Conservation (phyloP, 2,113 vertebrate species). For the Trachemys scripta region DNA sequence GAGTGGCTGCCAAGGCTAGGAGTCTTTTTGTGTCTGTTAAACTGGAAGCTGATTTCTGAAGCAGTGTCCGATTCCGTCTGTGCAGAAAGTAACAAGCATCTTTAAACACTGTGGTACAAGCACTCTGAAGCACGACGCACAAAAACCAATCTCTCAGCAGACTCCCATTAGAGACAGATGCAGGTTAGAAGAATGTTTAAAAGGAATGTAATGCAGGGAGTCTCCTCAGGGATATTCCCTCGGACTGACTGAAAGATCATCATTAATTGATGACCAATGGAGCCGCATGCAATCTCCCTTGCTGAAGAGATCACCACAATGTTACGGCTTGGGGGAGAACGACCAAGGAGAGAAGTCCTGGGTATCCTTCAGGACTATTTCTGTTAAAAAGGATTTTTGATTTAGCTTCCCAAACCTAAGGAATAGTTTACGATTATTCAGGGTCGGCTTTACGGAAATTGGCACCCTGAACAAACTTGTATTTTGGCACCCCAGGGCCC, state of each 20-base stretch:
- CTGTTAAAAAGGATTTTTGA: background rate
- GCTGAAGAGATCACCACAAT: background rate
- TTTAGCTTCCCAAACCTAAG: background rate
- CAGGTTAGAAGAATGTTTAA: background rate
- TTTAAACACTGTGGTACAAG: background rate
- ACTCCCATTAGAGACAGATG: slow-evolving; percentile 29
- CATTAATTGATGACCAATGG: slow-evolving; percentile 49
- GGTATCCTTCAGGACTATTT: background rate
- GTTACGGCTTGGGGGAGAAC: background rate
- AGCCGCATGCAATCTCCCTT: background rate
- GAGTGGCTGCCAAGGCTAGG: slow-evolving; percentile 80
- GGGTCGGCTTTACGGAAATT: no score
- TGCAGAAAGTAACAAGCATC: slow-evolving; percentile 55
- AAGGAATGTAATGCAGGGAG: slow-evolving; percentile 20
- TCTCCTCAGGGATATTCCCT: slow-evolving; percentile 55
- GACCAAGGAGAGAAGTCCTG: background rate
- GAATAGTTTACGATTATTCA: background rate
- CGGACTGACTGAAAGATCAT: background rate
- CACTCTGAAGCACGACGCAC: background rate
- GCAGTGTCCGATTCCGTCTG: slow-evolving; percentile 82
- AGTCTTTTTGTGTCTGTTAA: slow-evolving; percentile 74
- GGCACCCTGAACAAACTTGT: no score
- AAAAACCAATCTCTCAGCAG: slow-evolving; percentile 21
- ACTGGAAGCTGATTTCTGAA: slow-evolving; percentile 81
- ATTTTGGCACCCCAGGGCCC: no score